Evolutionary conservation across 2,888 invertebrate species (phyloP), one percentile per base, ranked within the genome.

Genomic region (Sipha maydis): DNA sequence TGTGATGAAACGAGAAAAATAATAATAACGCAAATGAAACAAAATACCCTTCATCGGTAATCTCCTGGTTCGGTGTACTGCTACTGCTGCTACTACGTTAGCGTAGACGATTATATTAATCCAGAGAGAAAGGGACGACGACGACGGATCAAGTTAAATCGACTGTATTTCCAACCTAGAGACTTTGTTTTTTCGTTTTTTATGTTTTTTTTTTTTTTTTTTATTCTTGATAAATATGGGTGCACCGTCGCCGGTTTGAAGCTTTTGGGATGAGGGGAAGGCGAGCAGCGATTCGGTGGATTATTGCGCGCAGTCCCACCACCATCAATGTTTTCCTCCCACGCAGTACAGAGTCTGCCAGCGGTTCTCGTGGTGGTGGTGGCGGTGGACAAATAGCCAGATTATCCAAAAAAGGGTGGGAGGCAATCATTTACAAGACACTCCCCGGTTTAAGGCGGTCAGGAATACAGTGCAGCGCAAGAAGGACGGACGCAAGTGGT

Each of bases 341-440:
- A 31, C 31, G 41, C n/a, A n/a, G 71, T 28, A 48, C 3, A 71
- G 17, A 71, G 56, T 38, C 17, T 28, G 2, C 17, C 4, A 21
- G 41, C 25, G 21, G 21, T 28, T 25, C 25, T 61, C 34, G 34
- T 34, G 28, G 61, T 28, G 75, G 75, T 56, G 67, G 86, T 56
- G 88, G 48, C 7, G n/a, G 7, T 28, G 88, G 82, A 88, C 88
- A 88, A 88, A 88, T 88, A 82, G 67, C 41, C 82, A 48, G 88
- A 88, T 88, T 88, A 88, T 82, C 79, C 79, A 21, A 38, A 86
- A 86, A 79, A 86, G 71, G 79, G 54, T 38, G 73, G 38, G 73
- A 76, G 75, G 82, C 86, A 82, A 88, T 88, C 82, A 88, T 88
- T 88, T 82, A 88, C 88, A 48, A 75, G 61, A 67, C 48, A 77